Conservation (phyloP, 1,140 invertebrate species). For the Drosophila subobscura region DNA sequence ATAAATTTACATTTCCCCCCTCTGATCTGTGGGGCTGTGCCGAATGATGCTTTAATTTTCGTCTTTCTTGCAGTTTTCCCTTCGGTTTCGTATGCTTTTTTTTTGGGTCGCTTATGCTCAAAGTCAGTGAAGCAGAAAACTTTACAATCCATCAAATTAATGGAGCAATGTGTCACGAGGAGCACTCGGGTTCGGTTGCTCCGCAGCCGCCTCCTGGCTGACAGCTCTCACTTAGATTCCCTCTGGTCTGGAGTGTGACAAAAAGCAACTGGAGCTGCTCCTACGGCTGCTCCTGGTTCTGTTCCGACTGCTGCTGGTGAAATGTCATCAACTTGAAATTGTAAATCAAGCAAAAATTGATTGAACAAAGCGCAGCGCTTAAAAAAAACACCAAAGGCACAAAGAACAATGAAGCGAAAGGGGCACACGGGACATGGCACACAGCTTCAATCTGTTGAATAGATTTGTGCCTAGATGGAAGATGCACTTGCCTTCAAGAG, state of each 20-base stretch:
- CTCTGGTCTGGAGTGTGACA: conserved; percentile 27
- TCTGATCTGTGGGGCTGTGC: conserved; percentile 28
- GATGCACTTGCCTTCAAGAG: conserved; percentile 27
- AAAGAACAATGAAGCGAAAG: conserved; percentile 45
- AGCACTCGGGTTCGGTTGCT: conserved; percentile 17
- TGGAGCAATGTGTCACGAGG: conserved; percentile 80
- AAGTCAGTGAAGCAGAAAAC: conserved; percentile 75
- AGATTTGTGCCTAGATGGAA: conserved; percentile 58
- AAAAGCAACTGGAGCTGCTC: conserved; percentile 26
- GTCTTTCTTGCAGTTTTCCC: conserved; percentile 66
- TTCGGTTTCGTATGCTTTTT: conserved; percentile 16
- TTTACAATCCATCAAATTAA: conserved; percentile 83
- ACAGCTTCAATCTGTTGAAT: conserved; percentile 50
- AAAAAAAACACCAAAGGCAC: conserved; percentile 33
- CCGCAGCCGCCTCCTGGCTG: conserved; percentile 4
- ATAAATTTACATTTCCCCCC: conserved; percentile 64
- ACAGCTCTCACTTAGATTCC: conserved; percentile 17
- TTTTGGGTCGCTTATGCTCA: conserved; percentile 30
- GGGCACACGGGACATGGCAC: conserved; percentile 14
- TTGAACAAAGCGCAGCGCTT: conserved; percentile 64
- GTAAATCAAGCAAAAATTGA: conserved; percentile 76
- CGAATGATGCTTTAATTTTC: conserved; percentile 60
- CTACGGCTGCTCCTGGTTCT: conserved; percentile 7
- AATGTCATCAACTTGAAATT: conserved; percentile 76
- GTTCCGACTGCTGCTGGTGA: conserved; percentile 40